Conservation (phyloP, 64 coral and sea anemone species). For the Cladopsammia gracilis region DNA sequence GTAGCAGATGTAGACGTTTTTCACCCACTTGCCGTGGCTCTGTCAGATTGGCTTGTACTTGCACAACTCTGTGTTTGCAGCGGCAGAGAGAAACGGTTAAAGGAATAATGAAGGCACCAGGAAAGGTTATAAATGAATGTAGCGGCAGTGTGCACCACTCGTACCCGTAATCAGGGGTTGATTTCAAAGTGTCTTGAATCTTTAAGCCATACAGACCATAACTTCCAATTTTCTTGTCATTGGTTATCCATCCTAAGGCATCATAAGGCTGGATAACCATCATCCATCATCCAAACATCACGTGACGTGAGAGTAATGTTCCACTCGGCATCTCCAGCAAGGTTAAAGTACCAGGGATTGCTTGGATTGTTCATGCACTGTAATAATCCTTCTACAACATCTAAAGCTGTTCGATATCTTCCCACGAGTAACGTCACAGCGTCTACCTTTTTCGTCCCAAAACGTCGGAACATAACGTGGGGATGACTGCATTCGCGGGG, state of each 20-base stretch:
- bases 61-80: not conserved
- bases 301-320: not conserved
- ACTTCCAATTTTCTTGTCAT: not conserved
- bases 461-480: not conserved
- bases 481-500: not conserved
- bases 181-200: too few species aligned
- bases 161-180: not conserved
- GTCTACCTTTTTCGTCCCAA: not conserved
- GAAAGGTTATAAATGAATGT: not conserved
- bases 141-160: not conserved
- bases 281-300: not conserved
- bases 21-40: slow-evolving; percentile 13
- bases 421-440: not conserved
- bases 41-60: not conserved
- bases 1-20: not conserved
- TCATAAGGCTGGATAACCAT: not conserved
- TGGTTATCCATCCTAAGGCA: not conserved
- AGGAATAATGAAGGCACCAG: not conserved
- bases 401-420: not conserved
- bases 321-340: not conserved
- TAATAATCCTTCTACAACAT: not conserved
- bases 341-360: not conserved
- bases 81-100: not conserved
- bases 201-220: slow-evolving; percentile 1
- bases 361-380: not conserved